Evolutionary conservation across 2,797 vertebrate genomes (phyloP), one percentile per base, ranked within the genome.

Genomic region (Ficedula albicollis): DNA sequence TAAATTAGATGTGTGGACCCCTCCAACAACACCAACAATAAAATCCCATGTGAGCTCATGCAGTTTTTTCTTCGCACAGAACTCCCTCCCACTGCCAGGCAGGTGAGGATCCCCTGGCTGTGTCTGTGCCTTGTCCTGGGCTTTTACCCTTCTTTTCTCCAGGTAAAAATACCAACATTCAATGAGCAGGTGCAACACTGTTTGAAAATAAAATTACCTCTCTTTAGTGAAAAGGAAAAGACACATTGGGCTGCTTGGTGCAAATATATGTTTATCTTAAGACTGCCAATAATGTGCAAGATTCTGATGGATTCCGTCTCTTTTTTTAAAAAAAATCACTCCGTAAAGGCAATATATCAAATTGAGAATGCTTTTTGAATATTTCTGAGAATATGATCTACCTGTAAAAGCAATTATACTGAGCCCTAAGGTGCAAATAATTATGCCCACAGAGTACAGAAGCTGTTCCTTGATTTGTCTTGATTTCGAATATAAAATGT

Each of bases 401-500:
- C 62, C 84, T 75, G 62, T 49, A 66, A 84, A 84, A 75, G 62
- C 59, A 69, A 83, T 72, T 75, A 49, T 15, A 48, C 32, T 30
- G 34, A 90, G 74, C 34, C 59, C 77, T 62, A 51, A 69, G 75
- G 74, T 52, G 15, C 22, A 86, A 82, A 78, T 51, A 82, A 74
- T 54, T 52, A 70, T 43, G 38, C n/a, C 43, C 62, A 49, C 9
- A 44, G 48, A 90, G 51, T 26, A 63, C 3, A 63, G 59, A 55
- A 29, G 34, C 41, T 60, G 36, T 72, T 85, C 56, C 70, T 87
- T 69, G 14, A 67, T 59, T 82, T 75, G 15, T 41, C 72, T 80
- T 72, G n/a, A 54, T 62, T 92, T 83, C 2, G 15, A 64, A 62
- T 13, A 22, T 44, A 83, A 81, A 88, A 93, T 34, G 44, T 32